These are phyloP conservation scores for Eupithecia insigniata DNA, from an alignment of 2,888 invertebrate genomes.

Conservation along the genomic window DNA sequence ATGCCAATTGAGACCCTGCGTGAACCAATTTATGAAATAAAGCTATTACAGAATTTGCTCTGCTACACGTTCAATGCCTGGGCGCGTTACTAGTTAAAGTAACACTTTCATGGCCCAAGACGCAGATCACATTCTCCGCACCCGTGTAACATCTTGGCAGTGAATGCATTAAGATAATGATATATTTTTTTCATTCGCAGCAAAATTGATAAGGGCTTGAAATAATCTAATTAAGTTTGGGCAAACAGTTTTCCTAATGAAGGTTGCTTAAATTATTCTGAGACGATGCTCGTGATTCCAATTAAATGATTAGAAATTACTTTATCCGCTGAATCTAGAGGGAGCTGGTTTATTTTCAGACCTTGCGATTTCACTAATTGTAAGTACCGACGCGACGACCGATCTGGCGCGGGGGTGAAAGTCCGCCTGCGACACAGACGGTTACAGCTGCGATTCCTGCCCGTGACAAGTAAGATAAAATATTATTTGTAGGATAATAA, in stretches of 20 bases:
- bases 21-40: too few relatives aligned
- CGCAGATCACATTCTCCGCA: too few relatives aligned
- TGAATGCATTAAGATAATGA: constrained; percentile 67
- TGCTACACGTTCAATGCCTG: neutral
- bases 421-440: too few relatives aligned
- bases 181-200: constrained; percentile 64
- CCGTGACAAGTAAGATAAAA: too few relatives aligned
- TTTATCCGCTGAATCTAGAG: constrained; percentile 18
- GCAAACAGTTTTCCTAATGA: constrained; percentile 35
- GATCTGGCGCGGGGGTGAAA: too few relatives aligned
- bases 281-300: constrained; percentile 28
- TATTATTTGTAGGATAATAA: too few relatives aligned
- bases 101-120: too few relatives aligned
- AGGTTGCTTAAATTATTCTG: constrained; percentile 32
- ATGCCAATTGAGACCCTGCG: too few relatives aligned
- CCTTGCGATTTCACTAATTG: neutral
- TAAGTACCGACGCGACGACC: too few relatives aligned
- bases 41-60: neutral
- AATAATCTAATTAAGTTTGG: constrained; percentile 44
- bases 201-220: constrained; percentile 54
- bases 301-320: constrained; percentile 36
- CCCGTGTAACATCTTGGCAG: too few relatives aligned
- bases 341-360: neutral
- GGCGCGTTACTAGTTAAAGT: constrained; percentile 40
- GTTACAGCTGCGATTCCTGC: too few relatives aligned